Conservation (phyloP, 2,797 vertebrate genomes). For the Sebastes glaucus region DNA sequence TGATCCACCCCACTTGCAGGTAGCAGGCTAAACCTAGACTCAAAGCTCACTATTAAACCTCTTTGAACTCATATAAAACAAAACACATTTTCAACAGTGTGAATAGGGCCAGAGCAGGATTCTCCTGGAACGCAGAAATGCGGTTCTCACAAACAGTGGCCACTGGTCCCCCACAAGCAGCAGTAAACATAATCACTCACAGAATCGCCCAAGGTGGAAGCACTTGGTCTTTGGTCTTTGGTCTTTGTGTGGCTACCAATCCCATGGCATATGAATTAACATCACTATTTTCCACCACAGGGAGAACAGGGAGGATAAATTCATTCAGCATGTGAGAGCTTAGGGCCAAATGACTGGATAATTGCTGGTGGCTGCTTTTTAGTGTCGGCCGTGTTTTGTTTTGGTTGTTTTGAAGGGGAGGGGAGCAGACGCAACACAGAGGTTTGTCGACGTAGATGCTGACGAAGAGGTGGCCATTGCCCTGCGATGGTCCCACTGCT, state of each 20-base stretch:
- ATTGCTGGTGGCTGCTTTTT: conserved; percentile 71
- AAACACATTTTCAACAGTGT: conserved; percentile 45
- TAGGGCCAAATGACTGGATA: conserved; percentile 74
- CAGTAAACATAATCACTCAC: conserved; percentile 75
- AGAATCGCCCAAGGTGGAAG: conserved; percentile 73
- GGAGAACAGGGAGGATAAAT: conserved; percentile 69
- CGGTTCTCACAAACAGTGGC: conserved; percentile 64
- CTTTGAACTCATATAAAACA: conserved; percentile 45
- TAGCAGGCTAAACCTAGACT: conserved; percentile 17
- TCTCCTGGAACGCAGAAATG: conserved; percentile 42
- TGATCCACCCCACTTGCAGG: conserved; percentile 24
- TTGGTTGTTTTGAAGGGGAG: conserved; percentile 66
- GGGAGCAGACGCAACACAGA: conserved; percentile 38
- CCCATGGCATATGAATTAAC: conserved; percentile 75
- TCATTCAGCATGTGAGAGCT: conserved; percentile 74
- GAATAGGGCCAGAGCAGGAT: conserved; percentile 35
- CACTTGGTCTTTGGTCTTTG: conserved; percentile 74
- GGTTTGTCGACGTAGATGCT: conserved; percentile 35
- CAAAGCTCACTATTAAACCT: conserved; percentile 34
- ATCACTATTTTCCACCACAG: conserved; percentile 73
- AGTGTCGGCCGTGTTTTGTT: conserved; percentile 69
- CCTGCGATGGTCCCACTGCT: not conserved
- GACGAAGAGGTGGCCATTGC: not conserved
- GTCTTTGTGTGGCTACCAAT: conserved; percentile 74
- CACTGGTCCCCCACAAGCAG: conserved; percentile 64